These are phyloP conservation scores for Lamellibrachia columna DNA, from an alignment of 2,888 invertebrate species.

Conservation along the genomic window DNA sequence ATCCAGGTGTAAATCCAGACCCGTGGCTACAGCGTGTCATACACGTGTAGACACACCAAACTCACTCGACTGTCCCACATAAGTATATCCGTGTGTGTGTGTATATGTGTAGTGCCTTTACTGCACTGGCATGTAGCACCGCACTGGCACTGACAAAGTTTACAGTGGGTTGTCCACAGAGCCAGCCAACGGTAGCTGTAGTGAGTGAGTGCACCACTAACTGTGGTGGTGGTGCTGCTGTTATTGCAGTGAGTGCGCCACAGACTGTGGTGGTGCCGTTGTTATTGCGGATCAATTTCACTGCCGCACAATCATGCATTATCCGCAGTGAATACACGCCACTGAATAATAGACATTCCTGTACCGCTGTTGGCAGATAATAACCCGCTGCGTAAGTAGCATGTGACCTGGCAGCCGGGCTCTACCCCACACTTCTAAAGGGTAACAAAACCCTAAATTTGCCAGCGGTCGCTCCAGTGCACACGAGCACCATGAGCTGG, in stretches of 20 bases:
- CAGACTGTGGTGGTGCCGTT: neutral
- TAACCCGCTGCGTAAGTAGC: neutral
- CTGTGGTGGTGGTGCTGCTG: neutral
- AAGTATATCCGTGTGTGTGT: neutral
- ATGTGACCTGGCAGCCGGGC: neutral
- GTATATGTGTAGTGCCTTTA: neutral
- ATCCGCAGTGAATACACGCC: neutral
- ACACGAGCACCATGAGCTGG: neutral
- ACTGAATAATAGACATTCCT: conserved; percentile 16
- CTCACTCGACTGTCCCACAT: neutral
- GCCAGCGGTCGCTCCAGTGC: neutral
- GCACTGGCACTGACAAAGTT: neutral
- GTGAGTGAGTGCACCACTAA: neutral
- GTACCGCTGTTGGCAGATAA: neutral
- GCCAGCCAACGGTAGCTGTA: neutral
- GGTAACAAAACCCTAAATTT: neutral
- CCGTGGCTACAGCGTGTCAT: neutral
- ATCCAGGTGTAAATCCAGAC: neutral
- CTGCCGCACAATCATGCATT: conserved; percentile 1
- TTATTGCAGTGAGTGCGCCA: neutral
- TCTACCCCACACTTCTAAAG: neutral
- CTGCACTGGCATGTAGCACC: neutral
- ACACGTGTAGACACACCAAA: too few relatives aligned
- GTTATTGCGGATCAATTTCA: conserved; percentile 12
- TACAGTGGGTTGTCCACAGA: neutral